Evolutionary conservation across 2,888 invertebrate species (phyloP), one percentile per base, ranked within the genome.

Genomic region (Lissonota sp.): DNA sequence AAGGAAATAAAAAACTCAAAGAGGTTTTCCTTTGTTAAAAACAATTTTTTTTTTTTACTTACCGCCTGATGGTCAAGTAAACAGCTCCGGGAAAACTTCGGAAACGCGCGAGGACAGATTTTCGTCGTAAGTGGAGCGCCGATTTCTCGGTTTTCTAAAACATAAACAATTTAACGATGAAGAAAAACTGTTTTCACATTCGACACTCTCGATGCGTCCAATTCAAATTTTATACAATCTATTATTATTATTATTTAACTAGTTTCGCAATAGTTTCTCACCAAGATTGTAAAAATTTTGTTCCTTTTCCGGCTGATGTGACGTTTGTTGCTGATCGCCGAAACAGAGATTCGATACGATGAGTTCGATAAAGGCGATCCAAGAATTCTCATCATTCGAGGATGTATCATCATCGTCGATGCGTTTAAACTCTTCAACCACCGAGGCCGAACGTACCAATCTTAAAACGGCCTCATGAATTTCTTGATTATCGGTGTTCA

Each of bases 281-380:
- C 94, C 94, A 79, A 94, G 90, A 89, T 94, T 94, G 84, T 94
- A 94, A 89, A 94, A 94, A 87, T 94, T 93, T 86, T 94, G 93
- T 16, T 80, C 77, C 26, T 78, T 74, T n/a, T 81, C 70, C 12
- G 14, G 39, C 6, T 49, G 63, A 37, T 62, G 62, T 14, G 69
- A n/a, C 10, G 46, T 64, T 26, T 63, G 80, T 42, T 73, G 72
- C 7, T 93, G 92, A 85, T 94, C 93, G 69, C 92, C 93, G 58
- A 93, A 93, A 83, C 93, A 93, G 44, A 94, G 90, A 89, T 93
- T 93, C 7, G 93, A 92, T 6, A 93, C 91, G 40, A 94, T 91
- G 6, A 93, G 90, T 80, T 93, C 91, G 26, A 94, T 92, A 51
- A 94, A 90, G 82, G 90, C 90, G 4, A 90, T 90, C 94, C 94